phyloP scores from a whole-genome alignment of 1,140 invertebrate genomes.

The Watersipora subatra region DNA sequence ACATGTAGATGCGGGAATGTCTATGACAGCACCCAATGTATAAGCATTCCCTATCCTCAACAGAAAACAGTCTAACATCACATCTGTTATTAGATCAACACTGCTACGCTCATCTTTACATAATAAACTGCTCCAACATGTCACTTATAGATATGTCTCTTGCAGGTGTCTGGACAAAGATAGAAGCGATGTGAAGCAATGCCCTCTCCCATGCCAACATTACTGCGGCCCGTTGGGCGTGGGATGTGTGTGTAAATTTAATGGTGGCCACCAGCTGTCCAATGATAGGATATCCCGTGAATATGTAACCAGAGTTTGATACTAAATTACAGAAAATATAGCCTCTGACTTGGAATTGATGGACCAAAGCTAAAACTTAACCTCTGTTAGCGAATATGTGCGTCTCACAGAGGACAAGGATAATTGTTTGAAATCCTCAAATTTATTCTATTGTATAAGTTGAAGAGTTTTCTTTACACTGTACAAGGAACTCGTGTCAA shows the following conservation, averaged over 20 bases:
- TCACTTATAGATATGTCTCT: no score
- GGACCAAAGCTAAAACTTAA: no score
- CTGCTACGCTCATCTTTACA: no score
- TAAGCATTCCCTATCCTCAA: no score
- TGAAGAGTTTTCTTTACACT: neutral
- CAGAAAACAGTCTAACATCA: no score
- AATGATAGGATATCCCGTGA: neutral
- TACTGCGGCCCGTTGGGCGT: neutral
- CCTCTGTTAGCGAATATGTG: no score
- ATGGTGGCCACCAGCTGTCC: neutral
- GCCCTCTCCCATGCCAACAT: neutral
- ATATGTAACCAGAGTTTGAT: neutral
- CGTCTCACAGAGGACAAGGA: no score
- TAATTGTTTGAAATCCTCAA: neutral
- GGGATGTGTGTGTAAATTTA: neutral
- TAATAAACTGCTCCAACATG: no score
- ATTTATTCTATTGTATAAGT: neutral
- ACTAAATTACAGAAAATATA: neutral
- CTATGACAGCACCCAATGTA: no score
- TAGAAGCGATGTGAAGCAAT: neutral
- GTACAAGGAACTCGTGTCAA: no score
- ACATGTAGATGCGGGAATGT: no score
- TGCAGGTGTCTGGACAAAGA: neutral
- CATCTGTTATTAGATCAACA: no score
- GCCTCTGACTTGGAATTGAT: neutral